Percentiles rank a stretch among this genome's conserved stretches.
phyloP scores from a whole-genome alignment of 2,797 vertebrate species.

The Botia almorhae region DNA sequence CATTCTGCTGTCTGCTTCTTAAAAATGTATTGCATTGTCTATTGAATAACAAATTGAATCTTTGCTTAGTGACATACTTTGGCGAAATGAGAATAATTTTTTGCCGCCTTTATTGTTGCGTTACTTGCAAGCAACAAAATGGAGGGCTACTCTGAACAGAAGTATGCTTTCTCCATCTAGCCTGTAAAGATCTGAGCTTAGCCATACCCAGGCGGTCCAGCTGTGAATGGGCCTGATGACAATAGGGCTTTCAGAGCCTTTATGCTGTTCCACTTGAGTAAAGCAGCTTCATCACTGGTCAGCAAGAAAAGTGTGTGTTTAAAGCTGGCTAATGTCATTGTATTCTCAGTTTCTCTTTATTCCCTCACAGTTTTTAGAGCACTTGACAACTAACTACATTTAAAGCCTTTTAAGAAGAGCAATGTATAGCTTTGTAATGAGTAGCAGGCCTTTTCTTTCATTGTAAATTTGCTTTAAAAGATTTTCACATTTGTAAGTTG shows the following conservation, averaged over 20 bases:
- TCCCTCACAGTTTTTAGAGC: slow-evolving; percentile 10
- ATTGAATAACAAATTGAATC: not conserved
- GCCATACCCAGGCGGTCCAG: slow-evolving; percentile 55
- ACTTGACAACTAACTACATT: slow-evolving; percentile 18
- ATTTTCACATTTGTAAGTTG: not conserved
- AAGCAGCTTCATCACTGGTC: slow-evolving; percentile 30
- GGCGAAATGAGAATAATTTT: not conserved
- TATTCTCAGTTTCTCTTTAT: slow-evolving; percentile 12
- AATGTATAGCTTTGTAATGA: not conserved
- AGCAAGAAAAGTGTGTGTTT: slow-evolving; percentile 36
- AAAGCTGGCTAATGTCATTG: slow-evolving; percentile 22
- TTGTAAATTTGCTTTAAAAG: slow-evolving; percentile 2
- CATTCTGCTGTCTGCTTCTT: not conserved
- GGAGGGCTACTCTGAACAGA: slow-evolving; percentile 40
- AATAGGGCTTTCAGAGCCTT: slow-evolving; percentile 42
- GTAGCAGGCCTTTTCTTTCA: not conserved
- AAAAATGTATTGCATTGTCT: not conserved
- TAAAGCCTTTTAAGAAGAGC: too few relatives aligned
- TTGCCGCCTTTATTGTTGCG: not conserved
- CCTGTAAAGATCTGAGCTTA: slow-evolving; percentile 36
- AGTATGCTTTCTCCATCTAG: slow-evolving; percentile 31
- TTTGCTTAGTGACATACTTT: not conserved
- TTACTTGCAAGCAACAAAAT: slow-evolving; percentile 41
- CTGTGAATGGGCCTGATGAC: slow-evolving; percentile 44
- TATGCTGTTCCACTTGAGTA: slow-evolving; percentile 49